Evolutionary conservation across 1,140 invertebrate genomes (phyloP), one percentile per base, ranked within the genome.

Genomic region (Trichomalopsis sarcophagae): DNA sequence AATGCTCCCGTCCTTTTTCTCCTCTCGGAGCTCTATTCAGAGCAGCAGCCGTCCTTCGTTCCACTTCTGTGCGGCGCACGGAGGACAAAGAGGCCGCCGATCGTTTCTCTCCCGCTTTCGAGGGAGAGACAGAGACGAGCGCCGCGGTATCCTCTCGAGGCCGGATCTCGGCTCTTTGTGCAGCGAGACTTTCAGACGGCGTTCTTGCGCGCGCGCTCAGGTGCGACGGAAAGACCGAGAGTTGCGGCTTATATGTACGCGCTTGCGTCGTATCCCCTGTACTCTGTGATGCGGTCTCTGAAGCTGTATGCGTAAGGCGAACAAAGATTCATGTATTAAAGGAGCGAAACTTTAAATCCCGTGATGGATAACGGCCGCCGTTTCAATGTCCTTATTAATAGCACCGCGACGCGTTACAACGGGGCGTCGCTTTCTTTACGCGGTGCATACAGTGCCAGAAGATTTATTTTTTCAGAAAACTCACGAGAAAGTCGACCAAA

Each of bases 21-120:
- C 55, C 14, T 21, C 21, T 21, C 21, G 55, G 17, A 9, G 36
- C 66, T 69, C 68, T 73, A 47, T 69, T 44, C 79, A 68, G 40
- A 50, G 79, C n/a, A 33, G 68, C 55, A 62, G 55, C 55, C 68
- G 68, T 71, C 68, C 68, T 71, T 71, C 68, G 79, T 23, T 81
- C 79, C 36, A 80, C 66, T 80, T 80, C 68, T 50, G 36, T n/a
- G 5, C 17, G 17, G 50, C 6, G 77, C 50, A 1, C 55, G 62
- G 66, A 81, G 66, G 78, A 81, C 66, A 81, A 81, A 81, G 66
- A 40, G 66, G 68, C 27, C 68, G 23, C 23, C 68, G 68, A 71
- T 71, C 68, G 30, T 30, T 33, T 33, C 68, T 30, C 68, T 71
- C 23, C 17, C 23, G 9, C 68, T 36, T 36, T 36, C 33, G 9